A percentile compares a stretch with the other conserved stretches of the same genome.
phyloP scores from a whole-genome alignment of 2,113 vertebrate genomes.

The Numenius arquata region DNA sequence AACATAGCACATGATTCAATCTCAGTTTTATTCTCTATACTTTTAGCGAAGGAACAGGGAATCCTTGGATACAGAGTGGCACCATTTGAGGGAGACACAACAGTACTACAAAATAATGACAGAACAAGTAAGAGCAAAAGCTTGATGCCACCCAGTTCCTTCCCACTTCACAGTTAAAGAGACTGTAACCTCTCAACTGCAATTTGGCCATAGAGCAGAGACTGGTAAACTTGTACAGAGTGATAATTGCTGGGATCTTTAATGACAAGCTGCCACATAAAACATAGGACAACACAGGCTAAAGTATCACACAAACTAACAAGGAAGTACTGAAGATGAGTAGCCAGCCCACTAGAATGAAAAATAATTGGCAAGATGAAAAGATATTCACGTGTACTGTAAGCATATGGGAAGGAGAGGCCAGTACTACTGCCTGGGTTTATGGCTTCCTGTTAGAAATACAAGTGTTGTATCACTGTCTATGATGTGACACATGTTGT shows the following conservation, averaged over 20 bases:
- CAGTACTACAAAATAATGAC: neutral
- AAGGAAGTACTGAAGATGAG: neutral
- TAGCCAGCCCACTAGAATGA: neutral
- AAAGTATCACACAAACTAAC: neutral
- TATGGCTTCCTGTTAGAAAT: neutral
- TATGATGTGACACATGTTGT: neutral
- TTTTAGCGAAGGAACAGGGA: neutral
- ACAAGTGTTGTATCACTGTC: neutral
- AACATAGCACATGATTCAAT: neutral
- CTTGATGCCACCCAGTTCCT: neutral
- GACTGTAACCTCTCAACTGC: neutral
- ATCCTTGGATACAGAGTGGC: neutral
- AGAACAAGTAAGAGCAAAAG: neutral
- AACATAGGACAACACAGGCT: neutral
- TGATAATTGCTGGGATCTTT: neutral
- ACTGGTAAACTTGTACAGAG: neutral
- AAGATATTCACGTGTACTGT: neutral
- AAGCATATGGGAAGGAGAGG: neutral
- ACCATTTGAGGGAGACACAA: neutral
- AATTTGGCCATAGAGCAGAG: neutral
- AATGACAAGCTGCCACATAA: neutral
- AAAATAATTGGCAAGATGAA: neutral
- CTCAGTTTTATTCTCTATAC: neutral
- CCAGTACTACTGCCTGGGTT: neutral
- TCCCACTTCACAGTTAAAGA: neutral